These are phyloP conservation scores for Acanthacorydalis orientalis DNA, from an alignment of 2,888 invertebrate genomes.

Conservation along the genomic window DNA sequence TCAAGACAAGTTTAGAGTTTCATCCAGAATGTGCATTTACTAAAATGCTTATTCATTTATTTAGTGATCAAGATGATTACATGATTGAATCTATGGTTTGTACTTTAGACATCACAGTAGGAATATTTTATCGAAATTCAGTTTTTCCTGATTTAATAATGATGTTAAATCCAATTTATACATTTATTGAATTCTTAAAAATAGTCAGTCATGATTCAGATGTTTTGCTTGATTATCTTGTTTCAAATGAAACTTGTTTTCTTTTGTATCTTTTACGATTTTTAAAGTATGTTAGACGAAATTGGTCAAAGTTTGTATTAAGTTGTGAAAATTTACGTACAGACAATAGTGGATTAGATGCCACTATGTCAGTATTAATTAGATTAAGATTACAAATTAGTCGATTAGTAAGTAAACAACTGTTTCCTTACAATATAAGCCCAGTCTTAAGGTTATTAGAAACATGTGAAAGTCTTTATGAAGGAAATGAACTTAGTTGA, in stretches of 20 bases:
- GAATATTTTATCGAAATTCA: conserved; percentile 66
- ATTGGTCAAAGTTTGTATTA: conserved; percentile 68
- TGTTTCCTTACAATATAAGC: conserved; percentile 82
- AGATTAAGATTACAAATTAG: conserved; percentile 65
- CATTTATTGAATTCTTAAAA: conserved; percentile 74
- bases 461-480: conserved; percentile 70
- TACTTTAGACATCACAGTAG: conserved; percentile 72
- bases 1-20: conserved; percentile 64
- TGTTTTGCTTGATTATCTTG: conserved; percentile 66
- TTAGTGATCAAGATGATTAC: conserved; percentile 82
- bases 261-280: conserved; percentile 67
- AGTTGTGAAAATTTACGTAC: conserved; percentile 37
- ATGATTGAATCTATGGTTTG: conserved; percentile 86
- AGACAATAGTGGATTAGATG: conserved; percentile 41
- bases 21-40: conserved; percentile 78
- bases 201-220: conserved; percentile 69
- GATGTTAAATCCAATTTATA: conserved; percentile 70
- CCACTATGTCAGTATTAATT: conserved; percentile 71
- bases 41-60: conserved; percentile 74
- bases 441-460: conserved; percentile 70
- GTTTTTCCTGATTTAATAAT: conserved; percentile 63
- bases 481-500: conserved; percentile 68
- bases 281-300: conserved; percentile 65
- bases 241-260: conserved; percentile 84
- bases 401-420: conserved; percentile 60